Evolutionary conservation across 2,888 invertebrate species (phyloP).

Genomic region (Agrotis segetum): DNA sequence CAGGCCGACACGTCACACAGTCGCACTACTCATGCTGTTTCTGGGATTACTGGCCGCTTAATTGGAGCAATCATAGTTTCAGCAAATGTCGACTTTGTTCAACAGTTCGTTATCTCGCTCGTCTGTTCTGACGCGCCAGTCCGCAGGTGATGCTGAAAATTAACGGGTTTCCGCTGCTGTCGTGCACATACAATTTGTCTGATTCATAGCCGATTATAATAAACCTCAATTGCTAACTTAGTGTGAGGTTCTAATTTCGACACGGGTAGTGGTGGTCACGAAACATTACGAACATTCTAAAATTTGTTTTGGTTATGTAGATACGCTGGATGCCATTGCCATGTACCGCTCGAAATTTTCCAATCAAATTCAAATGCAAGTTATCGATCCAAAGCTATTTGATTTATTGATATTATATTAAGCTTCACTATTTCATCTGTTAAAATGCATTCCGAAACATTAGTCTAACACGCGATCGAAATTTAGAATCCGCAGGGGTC

Average conservation of each 20-base stretch:
- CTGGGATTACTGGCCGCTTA: slow-evolving; percentile 70
- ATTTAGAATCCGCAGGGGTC: slow-evolving; percentile 60
- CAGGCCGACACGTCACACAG: slow-evolving; percentile 32
- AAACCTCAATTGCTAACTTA: slow-evolving; percentile 78
- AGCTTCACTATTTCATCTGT: slow-evolving; percentile 59
- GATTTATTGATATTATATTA: slow-evolving; percentile 57
- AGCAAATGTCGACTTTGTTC: slow-evolving; percentile 38
- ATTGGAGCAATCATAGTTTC: slow-evolving; percentile 62
- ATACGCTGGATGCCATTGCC: slow-evolving; percentile 48
- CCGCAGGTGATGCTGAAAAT: slow-evolving; percentile 69
- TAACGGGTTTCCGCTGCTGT: slow-evolving; percentile 81
- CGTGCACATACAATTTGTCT: slow-evolving; percentile 84
- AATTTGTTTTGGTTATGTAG: slow-evolving; percentile 72
- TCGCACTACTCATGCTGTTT: slow-evolving; percentile 65
- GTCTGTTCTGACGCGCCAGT: slow-evolving; percentile 63
- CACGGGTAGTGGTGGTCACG: slow-evolving; percentile 82
- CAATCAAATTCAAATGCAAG: slow-evolving; percentile 45
- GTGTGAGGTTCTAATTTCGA: slow-evolving; percentile 73
- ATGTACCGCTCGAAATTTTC: slow-evolving; percentile 34
- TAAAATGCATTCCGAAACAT: slow-evolving; percentile 54
- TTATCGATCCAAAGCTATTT: slow-evolving; percentile 35
- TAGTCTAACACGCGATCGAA: slow-evolving; percentile 56
- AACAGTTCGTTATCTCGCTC: slow-evolving; percentile 61
- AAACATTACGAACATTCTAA: slow-evolving; percentile 71
- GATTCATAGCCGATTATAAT: slow-evolving; percentile 82